Conservation (phyloP, 2,888 invertebrate species). For the Cerastis rubricosa region DNA sequence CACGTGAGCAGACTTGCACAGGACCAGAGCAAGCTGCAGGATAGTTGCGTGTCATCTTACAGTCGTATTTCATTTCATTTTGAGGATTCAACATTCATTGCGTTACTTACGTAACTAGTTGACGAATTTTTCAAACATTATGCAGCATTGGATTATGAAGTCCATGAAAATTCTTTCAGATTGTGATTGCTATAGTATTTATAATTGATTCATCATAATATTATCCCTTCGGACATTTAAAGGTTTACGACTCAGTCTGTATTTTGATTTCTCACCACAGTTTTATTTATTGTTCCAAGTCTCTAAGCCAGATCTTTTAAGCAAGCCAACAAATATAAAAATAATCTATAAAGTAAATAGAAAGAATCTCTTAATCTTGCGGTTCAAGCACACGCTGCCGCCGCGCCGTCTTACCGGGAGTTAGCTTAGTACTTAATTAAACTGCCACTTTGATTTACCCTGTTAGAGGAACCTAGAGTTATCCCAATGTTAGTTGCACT, state of each 20-base stretch:
- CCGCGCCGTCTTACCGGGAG: constrained; percentile 12
- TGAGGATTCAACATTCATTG: neutral
- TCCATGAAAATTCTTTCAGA: neutral
- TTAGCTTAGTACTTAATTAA: constrained; percentile 37
- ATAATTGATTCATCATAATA: neutral
- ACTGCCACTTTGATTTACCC: constrained; percentile 38
- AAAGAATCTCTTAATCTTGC: constrained; percentile 25
- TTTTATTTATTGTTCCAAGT: neutral
- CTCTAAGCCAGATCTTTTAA: neutral
- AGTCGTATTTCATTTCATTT: neutral
- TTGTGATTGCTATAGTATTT: neutral
- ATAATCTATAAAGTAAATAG: no score
- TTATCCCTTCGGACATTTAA: no score
- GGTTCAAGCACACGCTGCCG: constrained; percentile 23
- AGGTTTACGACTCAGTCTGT: neutral
- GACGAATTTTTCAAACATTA: neutral
- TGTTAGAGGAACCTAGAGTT: constrained; percentile 7
- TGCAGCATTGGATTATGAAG: neutral
- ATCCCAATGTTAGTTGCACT: constrained; percentile 14
- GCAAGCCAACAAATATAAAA: neutral
- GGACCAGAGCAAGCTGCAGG: neutral
- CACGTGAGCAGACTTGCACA: neutral
- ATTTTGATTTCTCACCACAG: neutral
- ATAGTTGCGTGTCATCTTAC: neutral
- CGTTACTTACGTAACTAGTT: neutral